Conservation (phyloP, 2,888 invertebrate genomes). For the Cheilosia vulpina region DNA sequence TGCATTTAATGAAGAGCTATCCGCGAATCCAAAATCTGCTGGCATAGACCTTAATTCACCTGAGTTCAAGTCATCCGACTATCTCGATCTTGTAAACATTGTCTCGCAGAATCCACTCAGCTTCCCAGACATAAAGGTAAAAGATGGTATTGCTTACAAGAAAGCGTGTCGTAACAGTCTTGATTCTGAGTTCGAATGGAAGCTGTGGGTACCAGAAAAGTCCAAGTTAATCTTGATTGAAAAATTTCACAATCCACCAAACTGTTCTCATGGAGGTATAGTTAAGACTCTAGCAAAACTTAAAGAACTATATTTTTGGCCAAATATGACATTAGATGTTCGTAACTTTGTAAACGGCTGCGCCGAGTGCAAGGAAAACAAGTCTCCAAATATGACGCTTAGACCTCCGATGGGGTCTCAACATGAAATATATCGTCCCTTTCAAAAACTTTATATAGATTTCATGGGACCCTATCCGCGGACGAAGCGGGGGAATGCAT, state of each 20-base stretch:
- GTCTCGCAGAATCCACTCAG: background rate
- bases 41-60: slow-evolving; percentile 23
- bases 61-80: background rate
- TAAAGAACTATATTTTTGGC: background rate
- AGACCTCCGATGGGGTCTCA: slow-evolving; percentile 16
- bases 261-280: slow-evolving; percentile 41
- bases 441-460: slow-evolving; percentile 63
- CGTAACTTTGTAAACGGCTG: slow-evolving; percentile 19
- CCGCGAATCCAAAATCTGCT: slow-evolving; percentile 20
- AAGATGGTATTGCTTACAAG: background rate
- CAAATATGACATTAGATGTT: slow-evolving; percentile 70
- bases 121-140: background rate
- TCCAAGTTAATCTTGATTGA: background rate
- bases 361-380: slow-evolving; percentile 37
- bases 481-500: background rate
- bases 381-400: slow-evolving; percentile 25
- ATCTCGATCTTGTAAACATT: background rate
- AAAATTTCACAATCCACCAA: background rate
- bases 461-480: background rate
- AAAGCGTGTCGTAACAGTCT: background rate
- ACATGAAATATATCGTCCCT: slow-evolving; percentile 22
- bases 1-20: slow-evolving; percentile 2
- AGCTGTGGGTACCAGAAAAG: background rate
- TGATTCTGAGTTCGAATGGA: background rate
- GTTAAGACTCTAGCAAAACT: slow-evolving; percentile 37